These are phyloP conservation scores for Ceryle rudis DNA, from an alignment of 2,797 vertebrate genomes.

Conservation along the genomic window DNA sequence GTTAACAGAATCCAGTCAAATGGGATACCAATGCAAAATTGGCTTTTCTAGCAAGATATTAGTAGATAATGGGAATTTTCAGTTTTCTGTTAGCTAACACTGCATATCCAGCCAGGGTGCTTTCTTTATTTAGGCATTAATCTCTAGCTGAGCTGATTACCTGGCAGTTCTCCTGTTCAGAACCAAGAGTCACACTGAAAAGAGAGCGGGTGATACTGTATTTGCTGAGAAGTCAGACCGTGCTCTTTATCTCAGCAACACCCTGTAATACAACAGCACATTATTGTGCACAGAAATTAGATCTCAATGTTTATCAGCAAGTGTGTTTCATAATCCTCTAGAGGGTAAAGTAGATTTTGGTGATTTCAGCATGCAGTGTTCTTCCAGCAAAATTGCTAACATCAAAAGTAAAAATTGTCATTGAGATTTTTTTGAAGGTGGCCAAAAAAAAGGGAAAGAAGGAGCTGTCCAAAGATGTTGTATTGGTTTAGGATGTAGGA, in stretches of 20 bases:
- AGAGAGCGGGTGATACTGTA: neutral
- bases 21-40: neutral
- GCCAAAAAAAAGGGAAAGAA: neutral
- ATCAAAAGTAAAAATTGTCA: neutral
- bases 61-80: slow-evolving; percentile 49
- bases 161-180: slow-evolving; percentile 7
- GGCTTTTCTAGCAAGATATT: slow-evolving; percentile 10
- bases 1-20: neutral
- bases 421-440: neutral
- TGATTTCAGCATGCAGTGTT: neutral
- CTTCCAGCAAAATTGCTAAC: neutral
- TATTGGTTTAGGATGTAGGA: neutral
- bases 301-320: neutral
- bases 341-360: neutral
- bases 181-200: neutral
- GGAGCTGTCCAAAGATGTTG: neutral
- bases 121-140: neutral
- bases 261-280: neutral
- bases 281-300: neutral
- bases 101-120: neutral
- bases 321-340: neutral
- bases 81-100: neutral
- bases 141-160: slow-evolving; percentile 32
- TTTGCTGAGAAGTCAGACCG: neutral
- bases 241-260: neutral